Base-by-base conservation (phyloP, 2,797 vertebrate genomes). In the Enteromius paludinosus region DNA sequence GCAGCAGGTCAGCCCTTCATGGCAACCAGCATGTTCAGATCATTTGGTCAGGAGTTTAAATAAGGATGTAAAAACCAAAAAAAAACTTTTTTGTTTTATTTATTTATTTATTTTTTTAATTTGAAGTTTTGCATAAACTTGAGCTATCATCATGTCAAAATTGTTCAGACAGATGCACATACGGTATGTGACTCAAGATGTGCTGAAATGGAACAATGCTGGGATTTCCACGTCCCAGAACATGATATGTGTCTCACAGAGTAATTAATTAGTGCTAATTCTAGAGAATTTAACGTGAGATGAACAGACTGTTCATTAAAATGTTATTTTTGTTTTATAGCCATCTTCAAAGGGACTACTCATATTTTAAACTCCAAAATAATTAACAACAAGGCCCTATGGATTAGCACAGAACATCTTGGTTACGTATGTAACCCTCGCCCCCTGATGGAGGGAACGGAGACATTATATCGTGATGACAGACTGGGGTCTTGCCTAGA, bases 241-340 rank as follows among this genome's bases (percentile, higher is more conserved):
- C 70, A 79, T 73, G 54, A 38, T 28, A 35, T 25, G 25, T 49
- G 52, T 43, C 18, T 78, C 75, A 74, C 45, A 82, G 43, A 41
- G 61, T 66, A 74, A 82, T 81, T 86, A 86, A 87, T 84, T 75
- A 84, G 61, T 52, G 72, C 56, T 80, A 76, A 79, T 82, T 81
- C 71, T 75, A 79, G 75, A 83, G 72, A 85, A 75, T 80, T 64
- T 59, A 73, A 52, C 83, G 43, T 79, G 49, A 72, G 75, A 87
- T 79, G 82, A 83, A 64, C 68, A 76, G 70, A 59, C 66, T 23
- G 30, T 81, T 84, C 77, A 79, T 85, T 83, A 84, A 83, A 84
- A 83, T 79, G 73, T 75, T 83, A 65, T 79, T 69, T 83, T 75
- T 79, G 79, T 78, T 83, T 81, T 69, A 75, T 30, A 64, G 70